Evolutionary conservation across 2,113 vertebrate genomes (phyloP).

Genomic region (Pterocles orientalis): DNA sequence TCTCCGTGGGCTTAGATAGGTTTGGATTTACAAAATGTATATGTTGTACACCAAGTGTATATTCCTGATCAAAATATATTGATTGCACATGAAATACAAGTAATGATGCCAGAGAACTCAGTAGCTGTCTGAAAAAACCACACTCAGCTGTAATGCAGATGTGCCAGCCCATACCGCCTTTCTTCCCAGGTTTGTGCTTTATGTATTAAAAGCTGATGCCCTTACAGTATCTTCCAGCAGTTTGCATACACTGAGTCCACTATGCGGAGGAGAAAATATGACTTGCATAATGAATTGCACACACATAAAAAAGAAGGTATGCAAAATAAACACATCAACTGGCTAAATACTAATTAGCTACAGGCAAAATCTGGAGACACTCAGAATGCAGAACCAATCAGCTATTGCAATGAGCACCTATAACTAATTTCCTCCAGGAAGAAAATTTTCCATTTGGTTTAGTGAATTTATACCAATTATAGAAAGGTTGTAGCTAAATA

Average conservation of each 20-base stretch:
- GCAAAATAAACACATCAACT: constrained; percentile 68
- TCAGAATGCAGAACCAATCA: constrained; percentile 57
- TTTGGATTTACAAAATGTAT: not conserved
- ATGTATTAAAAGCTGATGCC: constrained; percentile 37
- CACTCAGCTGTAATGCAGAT: not conserved
- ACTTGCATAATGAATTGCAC: constrained; percentile 40
- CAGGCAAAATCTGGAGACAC: constrained; percentile 41
- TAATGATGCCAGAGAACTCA: not conserved
- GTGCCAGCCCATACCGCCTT: not conserved
- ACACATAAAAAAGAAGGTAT: not conserved
- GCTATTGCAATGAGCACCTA: constrained; percentile 56
- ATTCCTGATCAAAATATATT: not conserved
- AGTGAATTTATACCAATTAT: constrained; percentile 57
- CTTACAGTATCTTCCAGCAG: constrained; percentile 20
- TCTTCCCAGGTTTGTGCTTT: constrained; percentile 26
- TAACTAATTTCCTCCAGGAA: constrained; percentile 62
- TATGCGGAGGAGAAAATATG: constrained; percentile 38
- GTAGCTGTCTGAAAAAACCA: not conserved
- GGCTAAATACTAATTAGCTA: constrained; percentile 55
- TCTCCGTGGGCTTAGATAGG: not conserved
- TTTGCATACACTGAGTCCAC: constrained; percentile 34
- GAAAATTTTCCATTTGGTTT: constrained; percentile 63
- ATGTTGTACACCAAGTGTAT: not conserved
- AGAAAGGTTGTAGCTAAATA: constrained; percentile 72
- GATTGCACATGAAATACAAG: not conserved